A percentile compares a stretch with the other conserved stretches of the same genome.
These are phyloP conservation scores for Sarcophaga variegata DNA, from an alignment of 2,888 invertebrate genomes.

Conservation along the genomic window DNA sequence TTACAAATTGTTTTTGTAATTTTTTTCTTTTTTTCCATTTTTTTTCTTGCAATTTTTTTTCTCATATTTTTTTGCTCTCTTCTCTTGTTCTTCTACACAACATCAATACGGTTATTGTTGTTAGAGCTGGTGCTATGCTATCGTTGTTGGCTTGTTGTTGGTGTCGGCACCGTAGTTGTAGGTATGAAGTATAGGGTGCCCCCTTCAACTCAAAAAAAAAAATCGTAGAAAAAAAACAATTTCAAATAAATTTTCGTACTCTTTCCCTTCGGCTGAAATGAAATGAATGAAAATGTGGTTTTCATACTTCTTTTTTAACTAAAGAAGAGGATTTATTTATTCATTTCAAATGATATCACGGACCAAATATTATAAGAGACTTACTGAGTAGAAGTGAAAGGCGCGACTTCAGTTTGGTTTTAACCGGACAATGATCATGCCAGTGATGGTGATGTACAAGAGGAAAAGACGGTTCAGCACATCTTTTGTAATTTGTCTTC, in stretches of 20 bases:
- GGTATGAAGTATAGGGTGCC: constrained; percentile 56
- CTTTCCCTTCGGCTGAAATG: too few species aligned
- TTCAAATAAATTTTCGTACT: background rate
- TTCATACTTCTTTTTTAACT: too few species aligned
- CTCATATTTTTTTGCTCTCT: constrained; percentile 26
- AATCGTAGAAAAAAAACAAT: background rate
- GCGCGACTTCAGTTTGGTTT: too few species aligned
- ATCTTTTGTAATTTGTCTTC: too few species aligned
- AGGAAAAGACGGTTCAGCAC: too few species aligned
- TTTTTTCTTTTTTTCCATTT: constrained; percentile 50
- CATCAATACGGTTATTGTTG: constrained; percentile 50
- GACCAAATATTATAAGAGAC: too few species aligned
- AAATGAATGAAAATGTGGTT: too few species aligned
- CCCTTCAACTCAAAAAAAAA: constrained; percentile 12
- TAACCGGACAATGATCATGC: too few species aligned
- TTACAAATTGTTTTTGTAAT: constrained; percentile 31
- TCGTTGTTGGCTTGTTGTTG: constrained; percentile 53
- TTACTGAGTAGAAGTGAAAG: too few species aligned
- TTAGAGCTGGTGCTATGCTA: constrained; percentile 53
- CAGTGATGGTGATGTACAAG: too few species aligned
- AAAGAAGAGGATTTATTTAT: too few species aligned
- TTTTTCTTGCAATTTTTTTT: constrained; percentile 18
- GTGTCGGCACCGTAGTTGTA: constrained; percentile 6
- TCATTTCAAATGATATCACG: too few species aligned
- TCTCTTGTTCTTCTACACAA: constrained; percentile 55